Evolutionary conservation across 2,888 invertebrate species (phyloP).

Genomic region (Pollenia griseotomentosa): DNA sequence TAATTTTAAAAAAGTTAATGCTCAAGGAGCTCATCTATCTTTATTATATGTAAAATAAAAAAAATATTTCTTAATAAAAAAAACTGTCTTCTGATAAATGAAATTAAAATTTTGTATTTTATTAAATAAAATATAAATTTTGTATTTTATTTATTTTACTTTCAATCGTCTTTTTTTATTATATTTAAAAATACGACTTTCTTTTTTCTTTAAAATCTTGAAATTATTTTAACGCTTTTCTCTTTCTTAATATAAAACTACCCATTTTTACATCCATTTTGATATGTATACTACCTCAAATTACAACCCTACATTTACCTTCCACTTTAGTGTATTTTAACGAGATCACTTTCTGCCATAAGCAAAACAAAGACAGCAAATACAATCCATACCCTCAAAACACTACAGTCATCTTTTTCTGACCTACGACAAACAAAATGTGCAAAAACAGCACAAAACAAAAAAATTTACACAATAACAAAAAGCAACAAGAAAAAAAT

Average conservation of each 20-base stretch:
- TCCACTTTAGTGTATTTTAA: constrained; percentile 18
- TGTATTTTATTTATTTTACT: too few relatives aligned
- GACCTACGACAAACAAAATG: constrained; percentile 66
- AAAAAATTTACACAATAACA: constrained; percentile 3
- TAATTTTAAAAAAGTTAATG: too few relatives aligned
- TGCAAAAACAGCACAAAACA: constrained; percentile 49
- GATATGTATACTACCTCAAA: neutral
- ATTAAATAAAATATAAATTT: too few relatives aligned
- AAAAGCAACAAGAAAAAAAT: constrained; percentile 26
- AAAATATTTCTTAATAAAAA: too few relatives aligned
- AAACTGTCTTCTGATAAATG: too few relatives aligned
- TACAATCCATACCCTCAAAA: neutral
- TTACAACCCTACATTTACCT: constrained; percentile 4
- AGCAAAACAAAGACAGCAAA: constrained; percentile 39
- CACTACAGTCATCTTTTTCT: constrained; percentile 45
- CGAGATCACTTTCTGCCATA: constrained; percentile 47
- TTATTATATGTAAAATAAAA: too few relatives aligned
- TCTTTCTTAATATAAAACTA: neutral
- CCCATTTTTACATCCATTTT: constrained; percentile 28
- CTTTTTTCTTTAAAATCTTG: too few relatives aligned
- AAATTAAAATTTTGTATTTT: too few relatives aligned
- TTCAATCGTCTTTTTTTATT: too few relatives aligned
- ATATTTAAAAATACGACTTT: too few relatives aligned
- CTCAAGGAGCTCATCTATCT: too few relatives aligned
- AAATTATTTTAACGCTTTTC: too few relatives aligned